phyloP scores from a whole-genome alignment of 2,113 vertebrate genomes.

The Rhinopomastus cyanomelas region DNA sequence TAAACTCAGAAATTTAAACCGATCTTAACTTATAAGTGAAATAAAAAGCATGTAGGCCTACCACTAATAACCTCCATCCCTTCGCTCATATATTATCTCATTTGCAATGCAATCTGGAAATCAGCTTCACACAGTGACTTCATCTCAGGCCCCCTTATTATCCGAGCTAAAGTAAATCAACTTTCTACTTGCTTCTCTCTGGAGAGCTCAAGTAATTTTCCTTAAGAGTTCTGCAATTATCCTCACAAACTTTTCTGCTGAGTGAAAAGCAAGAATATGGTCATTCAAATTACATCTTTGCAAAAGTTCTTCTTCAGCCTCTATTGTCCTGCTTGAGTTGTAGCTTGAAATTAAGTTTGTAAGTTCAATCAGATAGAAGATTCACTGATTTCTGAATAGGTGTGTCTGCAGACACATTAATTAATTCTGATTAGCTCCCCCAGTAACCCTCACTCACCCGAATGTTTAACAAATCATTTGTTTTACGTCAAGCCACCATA shows the following conservation, averaged over 20 bases:
- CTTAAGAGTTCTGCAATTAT: slow-evolving; percentile 15
- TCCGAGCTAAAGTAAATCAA: slow-evolving; percentile 21
- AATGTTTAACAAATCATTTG: neutral
- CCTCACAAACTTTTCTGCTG: neutral
- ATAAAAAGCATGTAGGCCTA: neutral
- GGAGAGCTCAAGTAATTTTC: slow-evolving; percentile 28
- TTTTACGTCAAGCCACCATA: neutral
- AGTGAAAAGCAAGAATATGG: slow-evolving; percentile 15
- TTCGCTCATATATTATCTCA: slow-evolving; percentile 40
- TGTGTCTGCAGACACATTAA: neutral
- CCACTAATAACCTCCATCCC: slow-evolving; percentile 28
- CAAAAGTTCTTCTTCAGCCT: neutral
- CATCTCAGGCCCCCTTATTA: slow-evolving; percentile 13
- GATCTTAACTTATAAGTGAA: neutral
- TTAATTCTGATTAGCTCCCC: neutral
- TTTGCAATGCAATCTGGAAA: slow-evolving; percentile 36
- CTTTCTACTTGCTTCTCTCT: slow-evolving; percentile 40
- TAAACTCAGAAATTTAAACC: neutral
- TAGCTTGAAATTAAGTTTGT: neutral
- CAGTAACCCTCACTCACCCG: neutral
- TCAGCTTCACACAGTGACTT: slow-evolving; percentile 26
- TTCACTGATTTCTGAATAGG: neutral
- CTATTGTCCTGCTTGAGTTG: neutral
- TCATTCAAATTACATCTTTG: neutral
- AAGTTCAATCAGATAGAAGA: neutral